Base-by-base conservation (phyloP, 2,888 invertebrate species). In the Ornithoptera alexandrae region DNA sequence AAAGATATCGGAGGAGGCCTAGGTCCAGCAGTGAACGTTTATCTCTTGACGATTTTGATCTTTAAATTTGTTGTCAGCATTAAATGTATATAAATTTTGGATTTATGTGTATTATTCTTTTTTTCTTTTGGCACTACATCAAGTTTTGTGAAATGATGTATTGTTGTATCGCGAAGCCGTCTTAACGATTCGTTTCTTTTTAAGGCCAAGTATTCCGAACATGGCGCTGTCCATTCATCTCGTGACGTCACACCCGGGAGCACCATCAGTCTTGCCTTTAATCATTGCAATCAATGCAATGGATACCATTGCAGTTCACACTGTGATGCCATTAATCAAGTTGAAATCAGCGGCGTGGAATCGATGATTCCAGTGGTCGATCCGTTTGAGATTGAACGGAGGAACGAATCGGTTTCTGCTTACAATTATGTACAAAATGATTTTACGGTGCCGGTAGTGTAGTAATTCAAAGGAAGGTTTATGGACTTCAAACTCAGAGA, bases 241-340 rank as follows among this genome's bases (percentile, higher is more conserved):
- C 61, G 65, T 62, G 71, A 67, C 36, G 68, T 60, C 60, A 69
- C 50, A 65, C 65, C 72, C 70, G 62, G 59, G 66, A 72, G 69
- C 69, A 74, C 73, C 75, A 75, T 77, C 70, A 73, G 74, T 79
- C 76, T 79, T 81, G 74, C 74, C 74, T 72, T 71, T 74, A 72
- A 74, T 74, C 78, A 75, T 39, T 71, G 79, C 86, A 86, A 87
- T 88, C 85, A 85, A 81, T 82, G 78, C 78, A 84, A 83, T 82
- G 80, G 78, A 79, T 81, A 80, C 78, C 79, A 81, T 79, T 80
- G 78, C 76, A 77, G 78, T 74, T 72, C 75, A 72, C 73, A 71
- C 71, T 70, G 73, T 73, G 73, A 73, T 70, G 71, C 75, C 79
- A 88, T 88, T 81, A 85, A 88, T 88, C 87, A 86, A 75, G 72